Evolutionary conservation across 2,797 vertebrate genomes (phyloP).

Genomic region (Poecilia gillii): DNA sequence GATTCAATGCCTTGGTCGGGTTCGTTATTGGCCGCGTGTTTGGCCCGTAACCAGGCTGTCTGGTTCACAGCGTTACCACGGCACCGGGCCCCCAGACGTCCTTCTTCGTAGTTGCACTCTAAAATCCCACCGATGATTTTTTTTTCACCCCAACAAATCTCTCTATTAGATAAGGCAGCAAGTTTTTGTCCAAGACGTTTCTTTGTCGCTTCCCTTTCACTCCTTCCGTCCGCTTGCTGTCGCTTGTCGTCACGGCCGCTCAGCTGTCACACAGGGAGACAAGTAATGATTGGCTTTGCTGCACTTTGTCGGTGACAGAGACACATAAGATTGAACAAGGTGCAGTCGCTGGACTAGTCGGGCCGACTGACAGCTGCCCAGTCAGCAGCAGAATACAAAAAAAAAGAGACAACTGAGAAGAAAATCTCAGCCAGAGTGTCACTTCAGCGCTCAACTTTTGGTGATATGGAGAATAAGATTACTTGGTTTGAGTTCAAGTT

Average conservation of each 20-base stretch:
- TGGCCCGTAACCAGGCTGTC: slow-evolving; percentile 12
- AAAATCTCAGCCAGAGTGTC: not conserved
- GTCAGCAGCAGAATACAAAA: slow-evolving; percentile 33
- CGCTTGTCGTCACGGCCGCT: slow-evolving; percentile 32
- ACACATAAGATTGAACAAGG: slow-evolving; percentile 58
- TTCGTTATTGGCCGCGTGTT: slow-evolving; percentile 33
- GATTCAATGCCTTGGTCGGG: slow-evolving; percentile 49
- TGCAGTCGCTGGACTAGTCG: slow-evolving; percentile 27
- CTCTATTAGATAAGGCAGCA: slow-evolving; percentile 5
- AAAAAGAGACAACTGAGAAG: slow-evolving; percentile 7
- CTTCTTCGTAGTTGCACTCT: slow-evolving; percentile 21
- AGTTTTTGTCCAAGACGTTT: slow-evolving; percentile 8
- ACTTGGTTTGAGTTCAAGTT: not conserved
- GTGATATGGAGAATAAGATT: not conserved
- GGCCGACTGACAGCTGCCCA: slow-evolving; percentile 47
- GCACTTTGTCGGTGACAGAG: slow-evolving; percentile 57
- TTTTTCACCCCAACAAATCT: not conserved
- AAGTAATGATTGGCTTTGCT: slow-evolving; percentile 45
- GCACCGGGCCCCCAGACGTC: slow-evolving; percentile 5
- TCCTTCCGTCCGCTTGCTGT: slow-evolving; percentile 33
- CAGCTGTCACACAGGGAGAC: slow-evolving; percentile 53
- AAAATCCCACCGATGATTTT: slow-evolving; percentile 12
- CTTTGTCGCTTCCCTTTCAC: slow-evolving; percentile 33
- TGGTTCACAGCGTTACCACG: slow-evolving; percentile 30
- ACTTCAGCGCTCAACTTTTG: slow-evolving; percentile 3